Percentiles rank a stretch among this genome's conserved stretches.
These are phyloP conservation scores for Diploscapter pachys DNA, from an alignment of 1,140 invertebrate genomes.

Conservation along the genomic window DNA sequence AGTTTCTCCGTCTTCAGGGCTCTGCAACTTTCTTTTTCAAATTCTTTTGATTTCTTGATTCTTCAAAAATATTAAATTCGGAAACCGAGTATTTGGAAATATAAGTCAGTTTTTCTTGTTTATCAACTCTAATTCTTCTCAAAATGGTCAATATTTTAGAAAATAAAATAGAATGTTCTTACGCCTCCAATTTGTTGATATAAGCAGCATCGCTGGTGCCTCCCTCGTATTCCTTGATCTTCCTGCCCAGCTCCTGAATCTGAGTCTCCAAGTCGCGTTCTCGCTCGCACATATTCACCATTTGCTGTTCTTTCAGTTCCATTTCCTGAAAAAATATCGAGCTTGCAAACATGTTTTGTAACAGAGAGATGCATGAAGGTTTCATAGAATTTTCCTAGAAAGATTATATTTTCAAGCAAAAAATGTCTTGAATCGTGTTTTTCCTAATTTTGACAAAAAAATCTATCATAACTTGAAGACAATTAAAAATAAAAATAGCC, in stretches of 20 bases:
- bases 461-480: too few relatives aligned
- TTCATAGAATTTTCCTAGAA: too few relatives aligned
- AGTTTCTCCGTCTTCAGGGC: background rate
- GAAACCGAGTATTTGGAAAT: too few relatives aligned
- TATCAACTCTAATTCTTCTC: background rate
- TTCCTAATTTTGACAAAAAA: too few relatives aligned
- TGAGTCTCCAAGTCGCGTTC: slow-evolving; percentile 20
- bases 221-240: background rate
- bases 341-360: background rate
- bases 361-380: too few relatives aligned
- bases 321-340: slow-evolving; percentile 65
- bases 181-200: too few relatives aligned
- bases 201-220: too few relatives aligned
- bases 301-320: slow-evolving; percentile 71
- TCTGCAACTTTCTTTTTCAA: background rate
- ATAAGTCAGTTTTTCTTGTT: background rate
- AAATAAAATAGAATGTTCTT: too few relatives aligned
- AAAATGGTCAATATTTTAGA: background rate
- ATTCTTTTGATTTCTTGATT: slow-evolving; percentile 5
- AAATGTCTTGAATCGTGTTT: too few relatives aligned
- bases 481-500: too few relatives aligned
- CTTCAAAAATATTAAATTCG: too few relatives aligned
- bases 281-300: slow-evolving; percentile 62
- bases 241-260: slow-evolving; percentile 7
- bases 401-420: too few relatives aligned